Evolutionary conservation across 2,797 vertebrate genomes (phyloP), one percentile per base, ranked within the genome.

Genomic region (Astyanax mexicanus): DNA sequence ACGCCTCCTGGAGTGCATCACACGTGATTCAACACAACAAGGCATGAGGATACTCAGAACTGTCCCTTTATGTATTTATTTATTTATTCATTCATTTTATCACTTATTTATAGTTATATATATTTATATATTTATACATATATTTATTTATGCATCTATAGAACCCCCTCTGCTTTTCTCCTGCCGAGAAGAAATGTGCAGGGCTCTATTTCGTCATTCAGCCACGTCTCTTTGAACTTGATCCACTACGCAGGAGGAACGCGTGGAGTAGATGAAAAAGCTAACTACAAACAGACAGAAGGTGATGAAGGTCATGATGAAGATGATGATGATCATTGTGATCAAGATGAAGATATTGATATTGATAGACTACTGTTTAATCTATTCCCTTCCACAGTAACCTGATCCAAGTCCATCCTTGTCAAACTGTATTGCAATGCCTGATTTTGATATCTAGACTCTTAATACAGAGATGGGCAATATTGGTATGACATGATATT

Each of bases 201-300:
- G 37, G 15, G 37, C 19, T 19, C 17, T 19, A 10, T 58, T 38
- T 60, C 57, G 11, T 23, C n/a, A 42, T 55, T 17, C 57, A 51
- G 35, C 27, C n/a, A 40, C 23, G 3, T 29, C 60, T 42, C 44
- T 73, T 73, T 73, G 71, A 73, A 73, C 71, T 74, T 65, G 51
- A 40, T 71, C 71, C 60, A 38, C 38, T 65, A 60, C 45, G 58
- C 35, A 40, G 45, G 45, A 49, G 35, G 45, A 49, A 35, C 42
- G 45, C 49, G 47, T 42, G 10, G 29, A 60, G 57, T 17, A 57
- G 51, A n/a, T n/a, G n/a, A n/a, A n/a, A n/a, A n/a, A n/a, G n/a
- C n/a, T 13, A 44, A 44, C 38, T 25, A 23, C 13, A 23, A 44
- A 35, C 19, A 23, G 44, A 35, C 19, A 38, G 19, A 57, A 57